Base-by-base conservation (phyloP, 2,888 invertebrate species). In the Synanthedon vespiformis region DNA sequence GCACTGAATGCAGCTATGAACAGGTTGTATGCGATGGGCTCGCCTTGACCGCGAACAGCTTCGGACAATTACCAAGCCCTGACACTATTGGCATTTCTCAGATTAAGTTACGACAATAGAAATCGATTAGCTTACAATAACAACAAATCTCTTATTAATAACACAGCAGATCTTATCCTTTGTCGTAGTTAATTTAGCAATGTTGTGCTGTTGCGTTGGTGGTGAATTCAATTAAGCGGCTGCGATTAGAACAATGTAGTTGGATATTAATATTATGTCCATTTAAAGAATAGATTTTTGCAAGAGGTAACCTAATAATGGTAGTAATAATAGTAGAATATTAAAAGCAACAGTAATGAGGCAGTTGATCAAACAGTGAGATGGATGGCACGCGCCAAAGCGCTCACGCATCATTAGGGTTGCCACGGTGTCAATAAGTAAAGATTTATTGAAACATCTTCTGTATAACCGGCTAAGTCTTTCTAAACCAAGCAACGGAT, bases 21-120 rank as follows among this genome's bases (percentile, higher is more conserved):
- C 62, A 55, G 58, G 60, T 61, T 65, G 57, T 61, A 22, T 5
- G 64, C 56, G 79, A 80, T 81, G 80, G 63, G 67, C 61, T 75
- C 58, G 68, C 86, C 86, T 87, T 87, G 87, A 82, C 84, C 83
- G 67, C 71, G 64, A 68, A 63, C 65, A 64, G 64, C 63, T 61
- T 63, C 58, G 16, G 67, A 70, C 70, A 71, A 75, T 72, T 67
- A 64, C 60, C 58, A 48, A 74, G 65, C 82, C 81, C 64, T 82
- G 81, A 80, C 83, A 80, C 72, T 74, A 73, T 80, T 80, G 68
- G 64, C 65, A 68, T 61, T 67, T 65, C 63, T 65, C 47, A 48
- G 51, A 56, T 44, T 47, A 51, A 52, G 55, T 53, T 52, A 50
- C 13, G 50, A 55, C 55, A 54, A 57, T 54, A 51, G 53, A 48